These are phyloP conservation scores for Drosophila mulleri DNA, from an alignment of 2,888 invertebrate genomes.

Conservation along the genomic window DNA sequence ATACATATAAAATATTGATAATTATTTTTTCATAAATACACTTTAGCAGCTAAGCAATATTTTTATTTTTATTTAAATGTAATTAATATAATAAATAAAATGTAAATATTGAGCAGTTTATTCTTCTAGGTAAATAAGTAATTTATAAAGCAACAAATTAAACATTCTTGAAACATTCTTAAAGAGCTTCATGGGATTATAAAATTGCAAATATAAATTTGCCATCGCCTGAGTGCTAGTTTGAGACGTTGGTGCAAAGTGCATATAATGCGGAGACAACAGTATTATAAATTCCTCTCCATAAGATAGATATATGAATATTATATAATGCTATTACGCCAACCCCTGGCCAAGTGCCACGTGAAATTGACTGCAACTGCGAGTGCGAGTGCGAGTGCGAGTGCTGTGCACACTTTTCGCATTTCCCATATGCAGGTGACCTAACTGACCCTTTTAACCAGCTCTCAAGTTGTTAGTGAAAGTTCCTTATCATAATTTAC, in stretches of 20 bases:
- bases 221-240: background rate
- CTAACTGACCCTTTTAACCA: constrained; percentile 67
- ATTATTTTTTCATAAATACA: too few relatives aligned
- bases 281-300: constrained; percentile 6
- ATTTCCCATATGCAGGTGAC: constrained; percentile 48
- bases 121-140: background rate
- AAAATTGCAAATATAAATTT: background rate
- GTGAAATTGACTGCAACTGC: background rate
- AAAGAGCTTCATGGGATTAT: background rate
- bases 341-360: constrained; percentile 14
- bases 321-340: constrained; percentile 26
- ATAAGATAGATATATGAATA: constrained; percentile 1
- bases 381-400: background rate
- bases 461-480: constrained; percentile 47
- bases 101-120: too few relatives aligned
- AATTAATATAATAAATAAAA: too few relatives aligned
- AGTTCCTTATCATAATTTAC: constrained; percentile 79
- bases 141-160: background rate
- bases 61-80: too few relatives aligned
- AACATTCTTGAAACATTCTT: background rate
- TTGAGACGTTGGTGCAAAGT: background rate
- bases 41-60: too few relatives aligned
- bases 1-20: too few relatives aligned
- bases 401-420: constrained; percentile 16
- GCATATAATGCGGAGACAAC: background rate